phyloP scores from a whole-genome alignment of 2,113 vertebrate genomes.

The Pogonocichla stellata region DNA sequence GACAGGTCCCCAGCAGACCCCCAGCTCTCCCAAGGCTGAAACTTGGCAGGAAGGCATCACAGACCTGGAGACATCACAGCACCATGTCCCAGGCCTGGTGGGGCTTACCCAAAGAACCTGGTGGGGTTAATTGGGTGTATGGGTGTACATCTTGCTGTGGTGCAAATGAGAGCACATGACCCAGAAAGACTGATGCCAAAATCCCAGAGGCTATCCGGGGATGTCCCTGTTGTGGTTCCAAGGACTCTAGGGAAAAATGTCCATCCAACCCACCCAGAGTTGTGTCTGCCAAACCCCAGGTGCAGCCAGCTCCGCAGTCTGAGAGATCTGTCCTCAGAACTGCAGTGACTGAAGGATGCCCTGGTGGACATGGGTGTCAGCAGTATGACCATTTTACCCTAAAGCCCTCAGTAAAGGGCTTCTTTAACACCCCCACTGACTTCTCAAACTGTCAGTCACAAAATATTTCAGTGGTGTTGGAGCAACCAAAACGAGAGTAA shows the following conservation, averaged over 20 bases:
- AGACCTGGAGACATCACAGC: neutral
- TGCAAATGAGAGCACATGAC: fast-evolving
- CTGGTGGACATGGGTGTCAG: neutral
- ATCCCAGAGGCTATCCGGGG: neutral
- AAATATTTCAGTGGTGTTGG: neutral
- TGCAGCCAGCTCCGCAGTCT: neutral
- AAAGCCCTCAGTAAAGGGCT: neutral
- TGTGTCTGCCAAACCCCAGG: neutral
- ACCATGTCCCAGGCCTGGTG: fast-evolving
- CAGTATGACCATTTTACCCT: fast-evolving
- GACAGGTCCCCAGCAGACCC: neutral
- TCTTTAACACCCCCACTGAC: neutral
- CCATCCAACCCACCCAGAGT: fast-evolving
- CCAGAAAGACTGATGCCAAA: neutral
- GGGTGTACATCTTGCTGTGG: neutral
- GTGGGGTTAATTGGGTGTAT: fast-evolving
- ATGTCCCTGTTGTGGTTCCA: neutral
- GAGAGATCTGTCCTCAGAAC: neutral
- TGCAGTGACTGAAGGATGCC: neutral
- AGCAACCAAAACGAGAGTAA: neutral
- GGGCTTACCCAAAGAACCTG: neutral
- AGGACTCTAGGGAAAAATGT: neutral
- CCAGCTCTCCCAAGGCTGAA: neutral
- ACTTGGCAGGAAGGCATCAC: neutral
- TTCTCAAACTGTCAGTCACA: neutral